These are phyloP conservation scores for Psammodynastes pulverulentus DNA, from an alignment of 2,113 vertebrate genomes.

Conservation along the genomic window DNA sequence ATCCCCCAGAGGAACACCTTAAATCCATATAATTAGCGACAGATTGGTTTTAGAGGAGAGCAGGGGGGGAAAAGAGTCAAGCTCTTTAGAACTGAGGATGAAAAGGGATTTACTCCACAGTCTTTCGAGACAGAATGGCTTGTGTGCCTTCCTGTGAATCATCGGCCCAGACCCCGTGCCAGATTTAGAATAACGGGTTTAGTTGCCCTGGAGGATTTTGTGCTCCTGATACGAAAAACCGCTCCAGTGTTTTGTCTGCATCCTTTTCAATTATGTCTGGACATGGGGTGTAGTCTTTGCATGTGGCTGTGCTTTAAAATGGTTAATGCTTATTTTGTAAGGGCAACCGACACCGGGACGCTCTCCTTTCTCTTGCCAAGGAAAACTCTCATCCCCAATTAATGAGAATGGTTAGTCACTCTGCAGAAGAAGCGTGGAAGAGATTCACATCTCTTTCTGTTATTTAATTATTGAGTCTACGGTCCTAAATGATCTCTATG, in stretches of 20 bases:
- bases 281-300: background rate
- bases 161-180: background rate
- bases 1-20: background rate
- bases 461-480: background rate
- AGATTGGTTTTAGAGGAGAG: conserved; percentile 3
- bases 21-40: conserved; percentile 3
- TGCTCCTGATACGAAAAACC: background rate
- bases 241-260: background rate
- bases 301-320: background rate
- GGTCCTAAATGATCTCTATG: background rate
- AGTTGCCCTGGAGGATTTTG: background rate
- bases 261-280: background rate
- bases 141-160: background rate
- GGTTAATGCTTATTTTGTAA: background rate
- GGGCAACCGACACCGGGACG: background rate
- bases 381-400: accelerated
- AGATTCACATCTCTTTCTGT: background rate
- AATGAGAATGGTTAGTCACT: accelerated
- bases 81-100: background rate
- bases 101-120: background rate
- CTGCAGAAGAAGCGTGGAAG: background rate
- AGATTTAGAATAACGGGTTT: background rate
- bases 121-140: background rate
- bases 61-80: background rate
- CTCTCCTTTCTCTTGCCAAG: background rate